Base-by-base conservation (phyloP, 2,113 vertebrate species). In the Laticauda laticaudata region DNA sequence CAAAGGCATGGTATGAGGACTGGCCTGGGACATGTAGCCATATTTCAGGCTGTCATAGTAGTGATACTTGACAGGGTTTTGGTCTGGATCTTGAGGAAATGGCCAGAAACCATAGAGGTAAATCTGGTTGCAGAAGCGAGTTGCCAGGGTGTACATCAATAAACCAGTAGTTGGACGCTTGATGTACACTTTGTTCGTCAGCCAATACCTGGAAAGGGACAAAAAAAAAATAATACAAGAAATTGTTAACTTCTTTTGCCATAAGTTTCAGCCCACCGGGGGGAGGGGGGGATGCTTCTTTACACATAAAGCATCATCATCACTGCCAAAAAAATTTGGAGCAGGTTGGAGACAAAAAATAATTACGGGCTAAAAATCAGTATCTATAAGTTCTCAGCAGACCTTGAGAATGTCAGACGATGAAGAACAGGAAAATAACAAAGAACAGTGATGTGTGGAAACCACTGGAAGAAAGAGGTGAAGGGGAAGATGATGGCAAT, bases 21-120 rank as follows among this genome's bases (percentile, higher is more conserved):
- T 98, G 92, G 98, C 97, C 94, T 98, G 98, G 3, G 99, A 99
- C 1, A 98, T 99, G 96, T 99, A 99, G 96, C 98, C 98, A 0
- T 99, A 99, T 92, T 98, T 99, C 5, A 99, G 97, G 89, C 98
- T 97, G 94, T 99, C 99, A 0, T 99, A 99, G 96, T 99, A 99
- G 98, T 99, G 99, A 97, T 99, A 99, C 96, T 99, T 99, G 90
- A 99, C 99, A 0, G 98, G 97, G 91, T 98, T 98, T 93, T 99
- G 98, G 56, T 97, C 98, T 18, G 98, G 97, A 95, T 98, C 98
- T 9, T 97, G 96, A 0, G 98, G 97, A 45, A 99, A 99, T 15
- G 99, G 99, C 99, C 99, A 99, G 98, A 99, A 99, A 94, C 99
- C 99, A 0, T 99, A 99, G 87, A 99, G 98, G 95, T 99, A 98